phyloP scores from a whole-genome alignment of 2,797 vertebrate species.

The Melopsittacus undulatus region DNA sequence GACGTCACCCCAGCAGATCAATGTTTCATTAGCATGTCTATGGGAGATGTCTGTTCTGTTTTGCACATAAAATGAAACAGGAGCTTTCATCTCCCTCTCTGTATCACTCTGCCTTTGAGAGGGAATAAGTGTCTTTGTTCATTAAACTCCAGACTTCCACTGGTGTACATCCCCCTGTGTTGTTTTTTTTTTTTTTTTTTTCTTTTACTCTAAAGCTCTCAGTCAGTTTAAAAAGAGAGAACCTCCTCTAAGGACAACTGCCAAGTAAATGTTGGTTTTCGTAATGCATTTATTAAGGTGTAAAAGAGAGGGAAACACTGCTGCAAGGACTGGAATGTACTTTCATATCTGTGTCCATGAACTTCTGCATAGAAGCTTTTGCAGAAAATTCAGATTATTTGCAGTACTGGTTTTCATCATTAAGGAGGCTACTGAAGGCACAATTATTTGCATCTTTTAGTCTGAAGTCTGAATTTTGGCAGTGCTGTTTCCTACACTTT shows the following conservation, averaged over 20 bases:
- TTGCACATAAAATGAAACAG: conserved; percentile 83
- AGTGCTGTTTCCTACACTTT: not conserved
- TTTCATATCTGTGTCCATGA: not conserved
- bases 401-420: not conserved
- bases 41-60: conserved; percentile 86
- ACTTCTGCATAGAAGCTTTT: not conserved
- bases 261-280: conserved; percentile 41
- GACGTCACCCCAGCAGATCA: conserved; percentile 76
- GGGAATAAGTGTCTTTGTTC: conserved; percentile 48
- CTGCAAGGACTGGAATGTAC: not conserved
- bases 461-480: conserved; percentile 7
- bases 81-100: conserved; percentile 61
- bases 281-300: not conserved
- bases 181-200: not conserved
- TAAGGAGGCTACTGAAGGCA: not conserved
- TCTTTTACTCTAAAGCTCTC: not conserved
- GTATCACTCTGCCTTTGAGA: conserved; percentile 47
- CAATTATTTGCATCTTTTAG: not conserved
- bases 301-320: not conserved
- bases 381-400: not conserved
- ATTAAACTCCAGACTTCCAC: conserved; percentile 44
- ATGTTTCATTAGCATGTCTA: conserved; percentile 90
- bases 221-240: conserved; percentile 13
- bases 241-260: not conserved
- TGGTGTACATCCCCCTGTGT: not conserved